A percentile compares a stretch with the other conserved stretches of the same genome.
Conservation (phyloP, 2,888 invertebrate genomes). For the Tortrix viridana region DNA sequence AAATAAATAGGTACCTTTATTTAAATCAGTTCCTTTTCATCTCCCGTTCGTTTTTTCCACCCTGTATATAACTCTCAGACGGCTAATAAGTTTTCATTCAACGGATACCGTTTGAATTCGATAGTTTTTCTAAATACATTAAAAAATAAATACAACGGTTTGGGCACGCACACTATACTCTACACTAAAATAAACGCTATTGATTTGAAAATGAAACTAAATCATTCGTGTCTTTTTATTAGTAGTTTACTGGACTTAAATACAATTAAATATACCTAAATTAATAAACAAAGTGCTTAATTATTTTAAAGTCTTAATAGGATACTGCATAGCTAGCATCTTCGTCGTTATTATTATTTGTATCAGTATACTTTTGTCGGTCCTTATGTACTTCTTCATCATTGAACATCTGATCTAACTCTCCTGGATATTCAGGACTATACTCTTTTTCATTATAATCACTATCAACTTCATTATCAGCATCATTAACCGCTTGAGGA, state of each 20-base stretch:
- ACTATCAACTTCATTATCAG: constrained; percentile 44
- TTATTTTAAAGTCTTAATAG: constrained; percentile 47
- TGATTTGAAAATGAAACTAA: not conserved
- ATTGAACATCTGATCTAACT: constrained; percentile 54
- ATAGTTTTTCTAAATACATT: too few relatives aligned
- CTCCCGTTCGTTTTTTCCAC: too few relatives aligned
- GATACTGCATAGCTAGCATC: constrained; percentile 63
- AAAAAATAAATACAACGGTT: too few relatives aligned
- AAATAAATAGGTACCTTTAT: too few relatives aligned
- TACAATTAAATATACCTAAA: constrained; percentile 16
- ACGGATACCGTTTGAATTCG: too few relatives aligned
- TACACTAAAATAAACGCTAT: too few relatives aligned
- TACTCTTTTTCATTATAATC: constrained; percentile 45
- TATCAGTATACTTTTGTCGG: constrained; percentile 53
- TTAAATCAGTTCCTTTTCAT: too few relatives aligned
- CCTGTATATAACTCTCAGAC: too few relatives aligned
- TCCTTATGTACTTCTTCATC: constrained; percentile 57
- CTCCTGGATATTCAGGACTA: constrained; percentile 51
- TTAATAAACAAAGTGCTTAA: not conserved
- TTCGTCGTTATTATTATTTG: constrained; percentile 62
- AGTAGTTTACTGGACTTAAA: constrained; percentile 18
- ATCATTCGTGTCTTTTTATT: not conserved
- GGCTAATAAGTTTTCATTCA: too few relatives aligned
- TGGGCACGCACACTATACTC: too few relatives aligned
- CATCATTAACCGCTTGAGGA: constrained; percentile 52